Base-by-base conservation (phyloP, 30 jellyfish, hydroid and myxozoan species). In the Catostylus mosaicus region DNA sequence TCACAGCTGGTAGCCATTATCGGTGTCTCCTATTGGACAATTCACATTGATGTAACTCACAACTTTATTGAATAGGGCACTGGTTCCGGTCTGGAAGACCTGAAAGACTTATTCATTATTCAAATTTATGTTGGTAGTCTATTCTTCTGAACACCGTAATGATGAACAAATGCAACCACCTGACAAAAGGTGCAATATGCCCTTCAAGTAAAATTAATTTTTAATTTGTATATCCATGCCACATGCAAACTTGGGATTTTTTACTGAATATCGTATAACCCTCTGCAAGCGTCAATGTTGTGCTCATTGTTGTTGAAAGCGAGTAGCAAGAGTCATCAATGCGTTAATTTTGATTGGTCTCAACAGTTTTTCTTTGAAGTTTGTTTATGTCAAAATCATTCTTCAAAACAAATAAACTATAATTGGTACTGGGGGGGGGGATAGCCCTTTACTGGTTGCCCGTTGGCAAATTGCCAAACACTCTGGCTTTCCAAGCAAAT, bases 61-160 rank as follows among this genome's bases (percentile, higher is more conserved):
- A 23, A 71, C 36, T 36, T 67, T 51, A 23, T 12, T 76, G 88
- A 76, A 76, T 76, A 76, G 88, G 72, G 78, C 77, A 59, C 77
- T 76, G 77, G 88, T 38, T 62, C 16, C 3, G 48, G 67, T 57
- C 76, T 76, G 47, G 45, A 33, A 35, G 30, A 33, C 31, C 65
- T 57, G 86, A 52, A 73, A 75, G 57, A 31, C 59, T 47, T 52
- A 76, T 76, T 76, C 88, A 76, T 76, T 56, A 76, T 76, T 76
- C 88, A 76, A 57, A 76, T 76, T 76, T 76, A 29, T 48, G n/a
- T 20, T 23, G 63, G 12, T 38, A 32, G 11, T 26, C 72, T 60
- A 18, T 37, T 30, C 40, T 19, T 19, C 72, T 29, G 31, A 23
- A 29, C 78, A 50, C 35, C 43, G 45, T 38, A 26, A 76, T 60